Conservation (phyloP, 1,140 invertebrate genomes). For the Saxidomus purpurata region DNA sequence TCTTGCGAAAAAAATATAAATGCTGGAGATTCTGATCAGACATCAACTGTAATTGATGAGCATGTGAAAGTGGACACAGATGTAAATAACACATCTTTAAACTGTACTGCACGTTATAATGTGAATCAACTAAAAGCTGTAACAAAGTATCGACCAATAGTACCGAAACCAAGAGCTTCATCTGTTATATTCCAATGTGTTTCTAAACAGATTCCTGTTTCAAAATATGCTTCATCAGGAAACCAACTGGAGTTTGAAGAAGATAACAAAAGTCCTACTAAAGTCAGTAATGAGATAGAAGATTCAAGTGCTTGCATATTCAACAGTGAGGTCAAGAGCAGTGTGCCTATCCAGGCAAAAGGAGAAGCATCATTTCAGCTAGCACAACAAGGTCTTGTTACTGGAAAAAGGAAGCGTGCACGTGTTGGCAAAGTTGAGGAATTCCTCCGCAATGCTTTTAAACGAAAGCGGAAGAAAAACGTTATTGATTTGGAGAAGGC, state of each 20-base stretch:
- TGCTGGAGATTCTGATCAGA: not conserved
- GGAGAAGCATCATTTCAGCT: not conserved
- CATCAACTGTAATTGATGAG: slow-evolving; percentile 17
- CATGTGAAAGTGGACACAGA: not conserved
- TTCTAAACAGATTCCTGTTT: not conserved
- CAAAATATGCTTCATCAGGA: not conserved
- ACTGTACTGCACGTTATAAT: slow-evolving; percentile 50
- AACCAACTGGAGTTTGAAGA: not conserved
- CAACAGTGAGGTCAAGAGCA: not conserved
- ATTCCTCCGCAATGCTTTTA: slow-evolving; percentile 38
- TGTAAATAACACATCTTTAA: slow-evolving; percentile 47
- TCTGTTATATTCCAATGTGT: slow-evolving; percentile 5
- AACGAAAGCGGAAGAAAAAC: slow-evolving; percentile 32
- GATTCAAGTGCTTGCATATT: not conserved
- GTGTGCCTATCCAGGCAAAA: not conserved
- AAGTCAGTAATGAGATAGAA: not conserved
- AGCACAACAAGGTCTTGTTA: not conserved
- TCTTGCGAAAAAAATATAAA: not conserved
- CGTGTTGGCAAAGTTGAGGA: slow-evolving; percentile 56
- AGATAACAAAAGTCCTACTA: not conserved
- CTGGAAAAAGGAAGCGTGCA: slow-evolving; percentile 45
- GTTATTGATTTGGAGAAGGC: not conserved
- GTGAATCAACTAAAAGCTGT: slow-evolving; percentile 19
- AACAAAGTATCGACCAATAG: slow-evolving; percentile 25
- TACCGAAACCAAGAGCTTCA: not conserved